phyloP scores from a whole-genome alignment of 1,140 invertebrate genomes.

The Asobara japonica region DNA sequence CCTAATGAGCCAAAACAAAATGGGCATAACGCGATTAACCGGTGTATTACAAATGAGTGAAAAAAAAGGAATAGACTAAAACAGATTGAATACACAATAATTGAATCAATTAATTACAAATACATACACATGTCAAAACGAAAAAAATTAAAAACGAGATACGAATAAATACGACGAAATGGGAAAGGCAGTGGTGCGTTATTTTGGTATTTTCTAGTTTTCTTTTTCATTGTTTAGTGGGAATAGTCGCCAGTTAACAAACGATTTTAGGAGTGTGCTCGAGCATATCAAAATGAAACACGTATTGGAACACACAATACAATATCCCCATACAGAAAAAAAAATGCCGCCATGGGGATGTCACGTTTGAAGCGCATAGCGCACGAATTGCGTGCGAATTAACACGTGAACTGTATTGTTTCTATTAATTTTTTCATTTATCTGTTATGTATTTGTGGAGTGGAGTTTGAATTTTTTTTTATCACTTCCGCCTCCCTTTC shows the following conservation, averaged over 20 bases:
- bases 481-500: conserved; percentile 20
- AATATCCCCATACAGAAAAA: background rate
- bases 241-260: conserved; percentile 14
- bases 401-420: background rate
- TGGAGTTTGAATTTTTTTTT: background rate
- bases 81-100: background rate
- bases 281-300: conserved; percentile 6
- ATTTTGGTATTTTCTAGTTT: conserved; percentile 50
- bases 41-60: background rate
- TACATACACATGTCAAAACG: conserved; percentile 8
- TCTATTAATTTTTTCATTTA: background rate
- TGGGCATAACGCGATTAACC: background rate
- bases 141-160: conserved; percentile 2
- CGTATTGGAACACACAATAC: background rate
- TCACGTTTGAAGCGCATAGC: conserved; percentile 1
- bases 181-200: conserved; percentile 63
- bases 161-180: conserved; percentile 42
- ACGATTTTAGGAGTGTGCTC: background rate
- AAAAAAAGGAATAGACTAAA: background rate
- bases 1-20: background rate
- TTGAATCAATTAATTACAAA: background rate
- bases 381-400: background rate
- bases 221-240: conserved; percentile 43
- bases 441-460: background rate
- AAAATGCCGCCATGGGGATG: background rate